These are phyloP conservation scores for Sinohyriopsis cumingii DNA, from an alignment of 2,888 invertebrate genomes.

Conservation along the genomic window DNA sequence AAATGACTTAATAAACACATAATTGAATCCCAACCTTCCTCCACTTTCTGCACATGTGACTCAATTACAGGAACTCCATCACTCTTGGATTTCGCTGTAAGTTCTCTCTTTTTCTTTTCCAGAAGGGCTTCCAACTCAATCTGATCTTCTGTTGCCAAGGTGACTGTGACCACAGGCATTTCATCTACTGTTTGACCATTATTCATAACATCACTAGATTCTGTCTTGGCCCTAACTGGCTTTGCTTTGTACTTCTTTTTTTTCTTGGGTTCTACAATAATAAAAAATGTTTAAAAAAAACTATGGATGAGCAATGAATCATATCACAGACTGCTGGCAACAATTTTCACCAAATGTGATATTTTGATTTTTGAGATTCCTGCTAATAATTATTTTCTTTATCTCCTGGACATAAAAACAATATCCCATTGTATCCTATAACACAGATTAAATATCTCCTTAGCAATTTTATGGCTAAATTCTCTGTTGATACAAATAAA, in stretches of 20 bases:
- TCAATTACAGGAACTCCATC: not conserved
- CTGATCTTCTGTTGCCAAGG: slow-evolving; percentile 15
- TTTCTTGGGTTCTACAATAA: slow-evolving; percentile 15
- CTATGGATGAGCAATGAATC: not conserved
- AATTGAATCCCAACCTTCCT: not conserved
- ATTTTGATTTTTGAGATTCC: too few species aligned
- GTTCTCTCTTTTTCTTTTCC: slow-evolving; percentile 39
- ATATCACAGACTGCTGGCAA: too few species aligned
- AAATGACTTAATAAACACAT: too few species aligned
- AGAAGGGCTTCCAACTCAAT: slow-evolving; percentile 37
- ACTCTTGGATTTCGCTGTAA: slow-evolving; percentile 9
- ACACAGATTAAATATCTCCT: too few species aligned
- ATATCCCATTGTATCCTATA: too few species aligned
- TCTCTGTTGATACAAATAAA: too few species aligned
- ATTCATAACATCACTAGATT: not conserved
- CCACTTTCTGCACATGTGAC: not conserved
- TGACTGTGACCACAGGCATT: not conserved
- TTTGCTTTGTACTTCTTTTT: slow-evolving; percentile 33
- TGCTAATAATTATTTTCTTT: too few species aligned
- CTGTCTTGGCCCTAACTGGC: not conserved
- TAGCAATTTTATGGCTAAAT: too few species aligned
- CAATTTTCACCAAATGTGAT: too few species aligned
- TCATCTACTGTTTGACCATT: not conserved
- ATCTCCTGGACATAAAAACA: too few species aligned
- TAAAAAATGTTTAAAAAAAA: not conserved